Conservation (phyloP, 2,113 vertebrate species). For the Mystacornis crossleyi region DNA sequence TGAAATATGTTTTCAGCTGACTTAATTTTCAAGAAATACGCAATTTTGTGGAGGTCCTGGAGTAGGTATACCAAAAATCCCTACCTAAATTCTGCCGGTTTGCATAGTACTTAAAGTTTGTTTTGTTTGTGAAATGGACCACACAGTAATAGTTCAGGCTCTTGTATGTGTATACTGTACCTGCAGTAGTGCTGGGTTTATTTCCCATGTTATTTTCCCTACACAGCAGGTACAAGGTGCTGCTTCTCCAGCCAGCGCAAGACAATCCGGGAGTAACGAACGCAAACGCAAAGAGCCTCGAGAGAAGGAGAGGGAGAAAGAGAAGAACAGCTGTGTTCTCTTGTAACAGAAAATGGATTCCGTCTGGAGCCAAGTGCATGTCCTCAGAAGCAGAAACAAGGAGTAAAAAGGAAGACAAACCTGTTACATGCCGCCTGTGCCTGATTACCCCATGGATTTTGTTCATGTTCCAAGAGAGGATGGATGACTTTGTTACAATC, state of each 20-base stretch:
- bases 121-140: not conserved
- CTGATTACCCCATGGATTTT: constrained; percentile 82
- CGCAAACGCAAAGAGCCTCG: constrained; percentile 88
- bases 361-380: constrained; percentile 63
- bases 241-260: constrained; percentile 82
- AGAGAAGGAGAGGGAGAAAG: constrained; percentile 83
- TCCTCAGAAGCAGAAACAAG: constrained; percentile 66
- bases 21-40: not conserved
- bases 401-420: constrained; percentile 74
- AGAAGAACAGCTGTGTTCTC: constrained; percentile 92
- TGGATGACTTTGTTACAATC: constrained; percentile 83
- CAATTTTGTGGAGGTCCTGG: not conserved
- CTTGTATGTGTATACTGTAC: too few species aligned
- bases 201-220: not conserved
- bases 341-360: constrained; percentile 82
- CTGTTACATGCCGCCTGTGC: constrained; percentile 94
- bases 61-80: not conserved
- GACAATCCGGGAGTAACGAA: constrained; percentile 83
- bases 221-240: constrained; percentile 66
- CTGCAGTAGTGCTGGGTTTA: not conserved
- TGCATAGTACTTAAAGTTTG: not conserved
- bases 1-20: not conserved
- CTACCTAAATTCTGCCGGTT: not conserved
- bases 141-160: not conserved
- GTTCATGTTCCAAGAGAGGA: constrained; percentile 74